phyloP scores from a whole-genome alignment of 64 coral and sea anemone species.

The Anthopleura sola region DNA sequence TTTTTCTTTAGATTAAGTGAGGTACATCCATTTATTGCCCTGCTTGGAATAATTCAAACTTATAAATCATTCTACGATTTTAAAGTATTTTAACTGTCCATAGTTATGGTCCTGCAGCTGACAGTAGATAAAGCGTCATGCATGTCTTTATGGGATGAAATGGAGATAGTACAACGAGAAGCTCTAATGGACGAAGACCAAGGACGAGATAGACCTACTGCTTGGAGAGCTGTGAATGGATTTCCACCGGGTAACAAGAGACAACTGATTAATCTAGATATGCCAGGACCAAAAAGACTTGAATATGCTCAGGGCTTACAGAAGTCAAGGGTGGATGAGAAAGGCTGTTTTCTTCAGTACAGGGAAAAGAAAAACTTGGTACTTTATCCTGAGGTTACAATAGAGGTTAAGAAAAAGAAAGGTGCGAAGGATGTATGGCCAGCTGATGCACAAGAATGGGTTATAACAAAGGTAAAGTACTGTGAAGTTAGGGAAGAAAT shows the following conservation, averaged over 20 bases:
- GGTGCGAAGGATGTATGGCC: constrained; percentile 65
- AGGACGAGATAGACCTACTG: constrained; percentile 68
- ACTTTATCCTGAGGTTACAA: constrained; percentile 77
- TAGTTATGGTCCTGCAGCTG: constrained; percentile 81
- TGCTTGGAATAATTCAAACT: neutral
- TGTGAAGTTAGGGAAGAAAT: neutral
- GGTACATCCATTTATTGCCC: neutral
- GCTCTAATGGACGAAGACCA: constrained; percentile 54
- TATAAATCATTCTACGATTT: neutral
- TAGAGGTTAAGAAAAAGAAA: constrained; percentile 71
- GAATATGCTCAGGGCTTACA: constrained; percentile 73
- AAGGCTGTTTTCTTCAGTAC: constrained; percentile 76
- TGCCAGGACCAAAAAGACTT: constrained; percentile 46
- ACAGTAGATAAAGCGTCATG: constrained; percentile 81
- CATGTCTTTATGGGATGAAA: constrained; percentile 90
- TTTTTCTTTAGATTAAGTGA: too few relatives aligned
- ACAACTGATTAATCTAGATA: constrained; percentile 54
- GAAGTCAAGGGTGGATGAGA: constrained; percentile 57
- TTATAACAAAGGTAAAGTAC: constrained; percentile 67
- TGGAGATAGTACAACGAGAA: constrained; percentile 88
- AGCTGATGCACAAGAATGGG: constrained; percentile 82
- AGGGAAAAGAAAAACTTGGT: constrained; percentile 66
- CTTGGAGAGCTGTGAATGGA: constrained; percentile 75
- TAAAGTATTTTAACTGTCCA: neutral
- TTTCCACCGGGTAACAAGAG: constrained; percentile 73